Conservation (phyloP, 2,888 invertebrate species). For the Aleiodes alternator region DNA sequence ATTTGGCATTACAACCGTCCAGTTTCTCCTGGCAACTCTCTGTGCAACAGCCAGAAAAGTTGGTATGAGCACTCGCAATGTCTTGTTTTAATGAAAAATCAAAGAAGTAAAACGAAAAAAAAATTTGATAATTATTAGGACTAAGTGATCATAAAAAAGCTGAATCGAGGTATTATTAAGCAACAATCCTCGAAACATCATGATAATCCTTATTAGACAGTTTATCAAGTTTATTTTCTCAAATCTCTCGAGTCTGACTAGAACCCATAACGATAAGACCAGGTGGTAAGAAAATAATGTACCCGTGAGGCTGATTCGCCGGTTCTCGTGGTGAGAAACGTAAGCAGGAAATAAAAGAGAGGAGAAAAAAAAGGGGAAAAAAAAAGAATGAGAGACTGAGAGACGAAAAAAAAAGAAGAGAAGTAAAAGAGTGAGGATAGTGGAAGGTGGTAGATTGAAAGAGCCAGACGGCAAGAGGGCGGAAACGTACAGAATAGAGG, state of each 20-base stretch:
- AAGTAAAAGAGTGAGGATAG: slow-evolving; percentile 32
- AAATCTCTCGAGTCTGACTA: slow-evolving; percentile 12
- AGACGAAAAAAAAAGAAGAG: slow-evolving; percentile 30
- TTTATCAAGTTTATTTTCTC: slow-evolving; percentile 15
- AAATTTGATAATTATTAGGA: background rate
- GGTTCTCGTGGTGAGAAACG: slow-evolving; percentile 34
- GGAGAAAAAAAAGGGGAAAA: slow-evolving; percentile 14
- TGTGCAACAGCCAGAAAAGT: background rate
- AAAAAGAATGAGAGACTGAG: slow-evolving; percentile 2
- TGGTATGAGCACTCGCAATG: background rate
- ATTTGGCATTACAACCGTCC: slow-evolving; percentile 27
- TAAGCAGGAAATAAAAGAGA: slow-evolving; percentile 34
- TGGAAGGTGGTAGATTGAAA: slow-evolving; percentile 2
- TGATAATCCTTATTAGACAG: background rate
- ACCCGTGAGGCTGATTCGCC: slow-evolving; percentile 42
- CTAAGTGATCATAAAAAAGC: too few relatives aligned
- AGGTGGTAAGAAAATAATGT: slow-evolving; percentile 44
- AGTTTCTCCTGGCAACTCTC: slow-evolving; percentile 2
- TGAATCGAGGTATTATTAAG: background rate
- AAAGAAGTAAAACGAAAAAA: slow-evolving; percentile 19
- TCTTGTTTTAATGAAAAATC: background rate
- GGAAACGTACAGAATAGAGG: slow-evolving; percentile 1
- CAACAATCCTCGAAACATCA: background rate
- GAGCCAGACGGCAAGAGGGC: background rate
- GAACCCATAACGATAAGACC: slow-evolving; percentile 38